These are phyloP conservation scores for Phortica okadai DNA, from an alignment of 2,888 invertebrate species.

Conservation along the genomic window DNA sequence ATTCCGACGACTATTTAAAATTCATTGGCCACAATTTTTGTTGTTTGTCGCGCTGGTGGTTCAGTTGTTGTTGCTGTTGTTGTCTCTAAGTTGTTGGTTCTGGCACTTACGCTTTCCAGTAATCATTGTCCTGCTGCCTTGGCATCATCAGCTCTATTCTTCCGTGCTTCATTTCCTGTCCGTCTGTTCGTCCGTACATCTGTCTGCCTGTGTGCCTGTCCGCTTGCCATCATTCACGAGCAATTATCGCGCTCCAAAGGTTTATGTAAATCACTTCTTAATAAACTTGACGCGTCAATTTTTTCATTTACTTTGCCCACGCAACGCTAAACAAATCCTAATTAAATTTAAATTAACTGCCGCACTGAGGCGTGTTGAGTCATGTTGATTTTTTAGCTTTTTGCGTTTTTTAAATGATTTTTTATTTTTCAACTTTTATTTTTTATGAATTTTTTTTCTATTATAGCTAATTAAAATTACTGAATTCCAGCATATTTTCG, in stretches of 20 bases:
- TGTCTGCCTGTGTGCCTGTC: constrained; percentile 19
- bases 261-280: constrained; percentile 68
- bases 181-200: background rate
- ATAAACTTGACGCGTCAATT: constrained; percentile 69
- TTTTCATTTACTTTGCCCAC: constrained; percentile 59
- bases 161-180: background rate
- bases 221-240: constrained; percentile 46
- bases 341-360: constrained; percentile 70
- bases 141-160: background rate
- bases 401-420: constrained; percentile 49
- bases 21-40: constrained; percentile 53
- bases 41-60: background rate
- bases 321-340: constrained; percentile 58
- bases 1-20: constrained; percentile 49
- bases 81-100: background rate
- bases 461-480: constrained; percentile 68
- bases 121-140: background rate
- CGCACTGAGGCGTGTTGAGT: constrained; percentile 37
- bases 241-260: constrained; percentile 26
- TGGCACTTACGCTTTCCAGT: constrained; percentile 20
- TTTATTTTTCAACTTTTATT: constrained; percentile 6
- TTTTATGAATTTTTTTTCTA: constrained; percentile 34
- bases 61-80: background rate
- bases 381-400: constrained; percentile 63
- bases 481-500: constrained; percentile 51